Evolutionary conservation across 37 sponge, comb jelly and placozoan genomes (phyloP).

Genomic region (Tethya wilhelma): DNA sequence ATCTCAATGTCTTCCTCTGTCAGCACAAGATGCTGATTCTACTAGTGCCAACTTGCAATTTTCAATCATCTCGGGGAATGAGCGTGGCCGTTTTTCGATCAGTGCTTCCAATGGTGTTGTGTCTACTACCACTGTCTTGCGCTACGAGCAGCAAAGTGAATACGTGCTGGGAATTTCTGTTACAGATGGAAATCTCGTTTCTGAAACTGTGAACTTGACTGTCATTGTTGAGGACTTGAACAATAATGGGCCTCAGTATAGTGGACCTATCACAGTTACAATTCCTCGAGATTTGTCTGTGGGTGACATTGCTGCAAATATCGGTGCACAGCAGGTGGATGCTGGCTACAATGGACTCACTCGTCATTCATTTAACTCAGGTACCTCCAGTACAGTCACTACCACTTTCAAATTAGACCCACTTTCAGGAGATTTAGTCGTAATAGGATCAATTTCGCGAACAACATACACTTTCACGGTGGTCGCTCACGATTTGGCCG

Average conservation of each 20-base stretch:
- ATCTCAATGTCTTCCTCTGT: constrained; percentile 32
- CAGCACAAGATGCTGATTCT: constrained; percentile 61
- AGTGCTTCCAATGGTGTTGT: constrained; percentile 50
- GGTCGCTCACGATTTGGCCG: constrained; percentile 38
- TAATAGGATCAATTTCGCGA: neutral
- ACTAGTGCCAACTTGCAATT: constrained; percentile 17
- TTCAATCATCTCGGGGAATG: constrained; percentile 39
- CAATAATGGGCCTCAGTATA: constrained; percentile 35
- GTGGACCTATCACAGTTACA: constrained; percentile 5
- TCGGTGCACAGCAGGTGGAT: constrained; percentile 38
- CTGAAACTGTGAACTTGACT: constrained; percentile 25
- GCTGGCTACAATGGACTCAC: constrained; percentile 63
- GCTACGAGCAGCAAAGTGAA: constrained; percentile 25
- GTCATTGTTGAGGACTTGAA: constrained; percentile 60
- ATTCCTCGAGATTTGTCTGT: constrained; percentile 28
- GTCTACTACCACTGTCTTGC: constrained; percentile 3
- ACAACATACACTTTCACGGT: constrained; percentile 34
- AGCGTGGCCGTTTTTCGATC: constrained; percentile 48
- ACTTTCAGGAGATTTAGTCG: constrained; percentile 42
- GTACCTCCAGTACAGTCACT: neutral
- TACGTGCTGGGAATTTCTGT: constrained; percentile 33
- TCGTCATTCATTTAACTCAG: constrained; percentile 3
- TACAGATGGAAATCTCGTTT: constrained; percentile 30
- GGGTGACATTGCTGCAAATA: constrained; percentile 39
- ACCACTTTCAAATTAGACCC: constrained; percentile 37